phyloP scores from a whole-genome alignment of 2,113 vertebrate species.

The Rhinichthys klamathensis region DNA sequence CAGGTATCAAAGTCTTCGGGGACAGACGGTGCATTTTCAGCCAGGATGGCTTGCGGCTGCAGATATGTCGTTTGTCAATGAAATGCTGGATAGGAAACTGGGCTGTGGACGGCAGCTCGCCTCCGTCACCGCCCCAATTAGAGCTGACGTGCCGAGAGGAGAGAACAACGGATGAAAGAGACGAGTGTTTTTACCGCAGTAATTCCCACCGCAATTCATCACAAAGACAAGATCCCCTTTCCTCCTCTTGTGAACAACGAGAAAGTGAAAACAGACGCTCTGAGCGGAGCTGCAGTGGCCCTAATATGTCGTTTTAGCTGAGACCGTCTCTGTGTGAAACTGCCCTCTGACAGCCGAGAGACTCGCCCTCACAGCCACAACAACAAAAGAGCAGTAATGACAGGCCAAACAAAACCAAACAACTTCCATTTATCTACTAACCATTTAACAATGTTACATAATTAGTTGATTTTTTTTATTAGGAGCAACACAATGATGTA shows the following conservation, averaged over 20 bases:
- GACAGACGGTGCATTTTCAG: constrained; percentile 21
- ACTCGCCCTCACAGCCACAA: constrained; percentile 1
- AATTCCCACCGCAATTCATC: constrained; percentile 48
- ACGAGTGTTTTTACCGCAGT: constrained; percentile 42
- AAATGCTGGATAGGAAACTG: constrained; percentile 27
- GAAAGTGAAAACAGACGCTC: constrained; percentile 35
- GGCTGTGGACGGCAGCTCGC: constrained; percentile 3
- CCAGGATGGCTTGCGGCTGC: constrained; percentile 30
- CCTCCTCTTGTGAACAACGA: constrained; percentile 18
- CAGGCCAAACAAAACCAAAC: not conserved
- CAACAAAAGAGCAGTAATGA: constrained; percentile 20
- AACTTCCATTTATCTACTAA: not conserved
- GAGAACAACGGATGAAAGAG: constrained; percentile 27
- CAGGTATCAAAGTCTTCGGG: constrained; percentile 22
- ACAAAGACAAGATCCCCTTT: constrained; percentile 41
- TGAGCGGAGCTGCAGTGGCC: constrained; percentile 30
- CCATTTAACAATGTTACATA: not conserved
- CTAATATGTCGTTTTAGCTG: constrained; percentile 33
- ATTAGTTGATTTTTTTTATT: not conserved
- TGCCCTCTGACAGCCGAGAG: constrained; percentile 16
- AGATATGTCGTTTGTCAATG: constrained; percentile 41
- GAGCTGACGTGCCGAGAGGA: constrained; percentile 25
- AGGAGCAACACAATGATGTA: not conserved
- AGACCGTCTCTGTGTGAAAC: constrained; percentile 4
- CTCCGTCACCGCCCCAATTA: constrained; percentile 48